Base-by-base conservation (phyloP, 2,113 vertebrate genomes). In the Cavia aperea region DNA sequence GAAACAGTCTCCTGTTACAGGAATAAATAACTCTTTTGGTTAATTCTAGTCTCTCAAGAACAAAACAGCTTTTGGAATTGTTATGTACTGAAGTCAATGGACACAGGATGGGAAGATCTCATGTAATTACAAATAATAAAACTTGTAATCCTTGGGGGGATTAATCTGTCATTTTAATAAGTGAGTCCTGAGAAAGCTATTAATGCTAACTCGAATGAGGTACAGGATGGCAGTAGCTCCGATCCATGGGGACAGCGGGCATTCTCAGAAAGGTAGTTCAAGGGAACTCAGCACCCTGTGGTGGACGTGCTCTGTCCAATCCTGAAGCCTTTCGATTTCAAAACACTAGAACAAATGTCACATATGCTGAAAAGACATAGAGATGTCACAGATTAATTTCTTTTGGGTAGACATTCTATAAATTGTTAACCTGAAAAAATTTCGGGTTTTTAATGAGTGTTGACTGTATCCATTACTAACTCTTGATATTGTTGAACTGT, bases 111-210 rank as follows among this genome's bases (percentile, higher is more conserved):
- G 56, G 7, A 65, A 90, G 93, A 94, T 94, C 87, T 78, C 54
- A 78, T 78, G 19, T 90, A 85, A 58, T 94, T 95, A 94, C n/a
- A 87, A 10, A 81, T 92, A 86, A 92, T 60, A 91, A 90, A 31
- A 83, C 24, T 75, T 78, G 19, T 51, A 66, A 62, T 89, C 51
- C 36, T 33, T n/a, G 15, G 84, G 56, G 91, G 93, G 56, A 93
- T 92, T 89, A 63, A 92, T 90, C 43, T 93, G 68, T 54, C 81
- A 83, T 60, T 91, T 86, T 94, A 91, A 93, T 92, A 94, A 93
- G 13, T 24, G 49, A 79, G 2, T 2, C 23, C 36, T 83, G 43
- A 79, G 26, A 83, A 82, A 94, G 23, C 62, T 23, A 21, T 49
- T 36, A 75, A 18, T 24, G 9, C 13, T 54, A 84, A 93, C 26